Evolutionary conservation across 2,888 invertebrate species (phyloP).

Genomic region (Odontocerum albicorne): DNA sequence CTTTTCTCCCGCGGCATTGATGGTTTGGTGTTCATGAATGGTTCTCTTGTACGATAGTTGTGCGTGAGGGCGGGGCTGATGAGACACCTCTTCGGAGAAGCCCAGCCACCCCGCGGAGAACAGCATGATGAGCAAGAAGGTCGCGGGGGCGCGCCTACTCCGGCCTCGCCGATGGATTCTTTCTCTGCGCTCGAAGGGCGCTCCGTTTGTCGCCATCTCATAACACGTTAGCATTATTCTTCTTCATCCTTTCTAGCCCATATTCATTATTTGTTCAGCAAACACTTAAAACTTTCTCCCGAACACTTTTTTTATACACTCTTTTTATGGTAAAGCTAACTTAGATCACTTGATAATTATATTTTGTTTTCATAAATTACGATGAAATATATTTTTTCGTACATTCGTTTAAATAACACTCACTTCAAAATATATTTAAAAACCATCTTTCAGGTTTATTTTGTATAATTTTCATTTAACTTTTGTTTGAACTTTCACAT

Average conservation of each 20-base stretch:
- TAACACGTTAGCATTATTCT: slow-evolving; percentile 5
- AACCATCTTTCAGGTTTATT: no score
- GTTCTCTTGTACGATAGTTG: slow-evolving; percentile 7
- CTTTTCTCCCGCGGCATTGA: slow-evolving; percentile 2
- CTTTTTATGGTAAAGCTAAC: no score
- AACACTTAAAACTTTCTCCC: no score
- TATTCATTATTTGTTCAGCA: no score
- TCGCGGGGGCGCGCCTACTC: slow-evolving; percentile 3
- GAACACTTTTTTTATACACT: no score
- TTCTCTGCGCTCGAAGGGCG: not conserved
- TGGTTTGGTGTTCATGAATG: slow-evolving; percentile 1
- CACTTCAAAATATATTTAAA: no score
- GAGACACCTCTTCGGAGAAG: slow-evolving; percentile 7
- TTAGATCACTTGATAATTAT: no score
- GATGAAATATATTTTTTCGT: no score
- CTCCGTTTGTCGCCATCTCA: slow-evolving; percentile 23
- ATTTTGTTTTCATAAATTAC: no score
- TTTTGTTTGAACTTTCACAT: no score
- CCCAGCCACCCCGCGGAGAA: slow-evolving; percentile 20
- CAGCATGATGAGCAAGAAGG: slow-evolving; percentile 13
- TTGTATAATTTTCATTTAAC: no score
- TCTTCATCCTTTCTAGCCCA: slow-evolving; percentile 13
- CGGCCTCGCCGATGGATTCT: not conserved
- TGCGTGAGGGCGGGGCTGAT: slow-evolving; percentile 2
- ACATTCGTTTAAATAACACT: no score